Conservation (phyloP, 2,113 vertebrate genomes). For the Chamaetylas fuelleborni region DNA sequence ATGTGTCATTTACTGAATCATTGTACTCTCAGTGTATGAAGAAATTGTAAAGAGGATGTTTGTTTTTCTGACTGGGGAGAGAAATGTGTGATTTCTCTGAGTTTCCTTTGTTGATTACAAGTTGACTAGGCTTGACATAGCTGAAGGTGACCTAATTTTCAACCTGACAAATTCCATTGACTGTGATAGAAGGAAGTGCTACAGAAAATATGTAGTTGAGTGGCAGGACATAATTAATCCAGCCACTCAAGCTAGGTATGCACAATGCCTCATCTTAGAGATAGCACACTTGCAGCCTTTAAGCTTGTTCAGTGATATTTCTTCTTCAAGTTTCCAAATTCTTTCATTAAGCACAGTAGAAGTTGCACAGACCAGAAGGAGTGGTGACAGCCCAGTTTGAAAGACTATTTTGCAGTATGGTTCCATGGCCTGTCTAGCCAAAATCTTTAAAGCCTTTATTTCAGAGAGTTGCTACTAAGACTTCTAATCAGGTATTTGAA, state of each 20-base stretch:
- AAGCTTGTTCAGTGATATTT: background rate
- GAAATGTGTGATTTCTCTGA: background rate
- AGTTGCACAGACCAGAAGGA: background rate
- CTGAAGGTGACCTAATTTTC: conserved; percentile 18
- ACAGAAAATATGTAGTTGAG: background rate
- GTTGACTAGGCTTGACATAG: background rate
- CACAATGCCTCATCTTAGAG: background rate
- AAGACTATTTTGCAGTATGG: background rate
- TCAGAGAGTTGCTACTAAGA: background rate
- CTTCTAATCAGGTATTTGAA: background rate
- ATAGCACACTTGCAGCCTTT: background rate
- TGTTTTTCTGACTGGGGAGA: background rate
- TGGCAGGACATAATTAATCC: background rate
- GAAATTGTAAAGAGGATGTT: background rate
- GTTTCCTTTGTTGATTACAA: background rate
- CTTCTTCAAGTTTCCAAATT: background rate
- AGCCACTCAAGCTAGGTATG: background rate
- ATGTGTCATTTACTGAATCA: conserved; percentile 1
- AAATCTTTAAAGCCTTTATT: background rate
- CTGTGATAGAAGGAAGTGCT: background rate
- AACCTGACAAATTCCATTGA: background rate
- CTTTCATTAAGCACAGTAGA: background rate
- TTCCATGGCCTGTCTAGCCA: background rate
- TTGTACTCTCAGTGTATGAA: background rate
- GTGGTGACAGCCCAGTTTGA: background rate